Conservation (phyloP, 1,140 invertebrate genomes). For the Maconellicoccus hirsutus region DNA sequence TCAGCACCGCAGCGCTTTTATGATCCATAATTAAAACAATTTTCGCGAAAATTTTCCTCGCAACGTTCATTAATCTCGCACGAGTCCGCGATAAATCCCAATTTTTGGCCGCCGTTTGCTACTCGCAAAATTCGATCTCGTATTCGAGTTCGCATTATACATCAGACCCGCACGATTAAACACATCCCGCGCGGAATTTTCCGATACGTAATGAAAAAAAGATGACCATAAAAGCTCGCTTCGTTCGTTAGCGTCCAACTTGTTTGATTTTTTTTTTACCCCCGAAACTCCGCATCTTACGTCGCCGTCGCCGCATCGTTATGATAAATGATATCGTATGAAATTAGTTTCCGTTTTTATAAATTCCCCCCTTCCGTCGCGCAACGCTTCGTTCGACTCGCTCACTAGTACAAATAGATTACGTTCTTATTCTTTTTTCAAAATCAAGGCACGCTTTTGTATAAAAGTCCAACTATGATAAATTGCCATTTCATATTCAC, state of each 20-base stretch:
- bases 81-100: too few species aligned
- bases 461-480: slow-evolving; percentile 18
- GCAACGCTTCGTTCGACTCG: not conserved
- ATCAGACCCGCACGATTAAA: too few species aligned
- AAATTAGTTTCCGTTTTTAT: slow-evolving; percentile 22
- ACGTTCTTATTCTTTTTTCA: slow-evolving; percentile 12
- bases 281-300: too few species aligned
- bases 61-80: too few species aligned
- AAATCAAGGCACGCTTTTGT: slow-evolving; percentile 17
- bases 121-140: too few species aligned
- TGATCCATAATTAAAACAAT: too few species aligned
- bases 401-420: slow-evolving; percentile 6
- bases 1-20: too few species aligned
- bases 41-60: too few species aligned
- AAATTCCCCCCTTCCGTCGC: not conserved
- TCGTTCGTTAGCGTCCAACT: not conserved
- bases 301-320: too few species aligned
- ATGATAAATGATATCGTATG: slow-evolving; percentile 18
- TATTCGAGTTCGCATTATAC: too few species aligned
- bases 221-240: not conserved
- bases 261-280: not conserved
- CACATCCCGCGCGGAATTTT: too few species aligned
- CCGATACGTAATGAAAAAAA: not conserved
- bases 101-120: too few species aligned
- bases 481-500: slow-evolving; percentile 17